A percentile compares a stretch with the other conserved stretches of the same genome.
Evolutionary conservation across 1,140 invertebrate genomes (phyloP).

Genomic region (Bicyclus anynana): DNA sequence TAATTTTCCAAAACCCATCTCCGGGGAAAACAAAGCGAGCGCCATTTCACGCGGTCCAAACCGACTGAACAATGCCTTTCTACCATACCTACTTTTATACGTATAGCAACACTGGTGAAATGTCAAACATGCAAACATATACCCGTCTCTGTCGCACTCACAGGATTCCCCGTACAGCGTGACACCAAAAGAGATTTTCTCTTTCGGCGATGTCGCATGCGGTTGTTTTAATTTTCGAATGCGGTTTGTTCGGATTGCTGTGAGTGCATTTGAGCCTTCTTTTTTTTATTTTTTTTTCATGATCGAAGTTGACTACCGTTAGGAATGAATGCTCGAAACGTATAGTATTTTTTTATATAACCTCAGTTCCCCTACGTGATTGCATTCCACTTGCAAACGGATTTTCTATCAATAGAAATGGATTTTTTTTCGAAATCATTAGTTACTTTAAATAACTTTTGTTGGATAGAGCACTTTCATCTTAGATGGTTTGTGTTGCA

Average conservation of each 20-base stretch:
- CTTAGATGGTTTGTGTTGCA: too few species aligned
- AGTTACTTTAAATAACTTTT: neutral
- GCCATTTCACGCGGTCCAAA: conserved; percentile 72
- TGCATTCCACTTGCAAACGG: neutral
- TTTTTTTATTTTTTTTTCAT: conserved; percentile 42
- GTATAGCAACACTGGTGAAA: conserved; percentile 56
- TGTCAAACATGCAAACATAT: conserved; percentile 53
- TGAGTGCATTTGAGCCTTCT: conserved; percentile 53
- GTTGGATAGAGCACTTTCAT: too few species aligned
- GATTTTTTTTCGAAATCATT: neutral
- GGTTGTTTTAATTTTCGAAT: conserved; percentile 72
- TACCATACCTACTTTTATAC: conserved; percentile 52
- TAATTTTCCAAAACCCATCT: conserved; percentile 73
- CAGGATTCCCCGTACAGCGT: conserved; percentile 14
- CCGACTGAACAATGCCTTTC: conserved; percentile 71
- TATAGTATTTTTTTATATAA: conserved; percentile 20
- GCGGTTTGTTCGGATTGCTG: conserved; percentile 61
- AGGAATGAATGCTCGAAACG: conserved; percentile 27
- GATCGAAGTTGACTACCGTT: conserved; percentile 32
- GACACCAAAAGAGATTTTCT: conserved; percentile 49
- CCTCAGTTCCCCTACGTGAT: neutral
- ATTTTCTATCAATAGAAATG: neutral
- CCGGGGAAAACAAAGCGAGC: conserved; percentile 59
- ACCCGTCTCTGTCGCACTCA: conserved; percentile 46
- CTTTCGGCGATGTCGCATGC: conserved; percentile 48